Conservation (phyloP, 2,113 vertebrate species). For the Cebus imitator region DNA sequence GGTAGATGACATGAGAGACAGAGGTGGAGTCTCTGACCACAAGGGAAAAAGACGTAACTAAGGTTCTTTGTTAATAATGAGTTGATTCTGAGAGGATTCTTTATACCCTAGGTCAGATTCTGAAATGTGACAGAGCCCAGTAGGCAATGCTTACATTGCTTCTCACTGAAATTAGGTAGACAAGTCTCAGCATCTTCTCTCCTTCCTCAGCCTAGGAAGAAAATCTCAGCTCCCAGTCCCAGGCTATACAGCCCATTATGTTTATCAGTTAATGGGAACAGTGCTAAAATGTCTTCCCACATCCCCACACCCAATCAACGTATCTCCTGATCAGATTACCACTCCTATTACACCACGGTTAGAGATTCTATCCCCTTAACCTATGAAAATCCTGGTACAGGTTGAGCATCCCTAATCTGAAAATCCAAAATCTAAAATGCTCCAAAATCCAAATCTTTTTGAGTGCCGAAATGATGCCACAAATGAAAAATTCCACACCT, state of each 20-base stretch:
- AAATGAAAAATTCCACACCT: background rate
- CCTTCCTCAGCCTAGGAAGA: background rate
- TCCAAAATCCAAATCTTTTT: background rate
- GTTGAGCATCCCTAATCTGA: background rate
- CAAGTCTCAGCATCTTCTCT: background rate
- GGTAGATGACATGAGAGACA: background rate
- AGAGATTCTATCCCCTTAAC: background rate
- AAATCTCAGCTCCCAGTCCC: background rate
- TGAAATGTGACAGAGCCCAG: background rate
- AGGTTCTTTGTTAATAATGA: background rate
- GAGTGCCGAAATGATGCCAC: background rate
- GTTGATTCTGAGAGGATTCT: slow-evolving; percentile 1
- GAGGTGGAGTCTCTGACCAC: background rate
- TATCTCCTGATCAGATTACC: background rate
- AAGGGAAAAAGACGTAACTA: background rate
- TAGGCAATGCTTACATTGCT: background rate
- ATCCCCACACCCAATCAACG: background rate
- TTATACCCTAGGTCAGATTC: background rate
- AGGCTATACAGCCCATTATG: background rate
- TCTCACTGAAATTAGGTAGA: background rate
- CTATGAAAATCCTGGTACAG: background rate
- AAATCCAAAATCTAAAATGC: background rate
- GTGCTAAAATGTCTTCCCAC: background rate
- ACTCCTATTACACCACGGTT: background rate
- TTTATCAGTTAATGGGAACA: background rate